Evolutionary conservation across 2,888 invertebrate species (phyloP).

Genomic region (Eumerus sabulonum): DNA sequence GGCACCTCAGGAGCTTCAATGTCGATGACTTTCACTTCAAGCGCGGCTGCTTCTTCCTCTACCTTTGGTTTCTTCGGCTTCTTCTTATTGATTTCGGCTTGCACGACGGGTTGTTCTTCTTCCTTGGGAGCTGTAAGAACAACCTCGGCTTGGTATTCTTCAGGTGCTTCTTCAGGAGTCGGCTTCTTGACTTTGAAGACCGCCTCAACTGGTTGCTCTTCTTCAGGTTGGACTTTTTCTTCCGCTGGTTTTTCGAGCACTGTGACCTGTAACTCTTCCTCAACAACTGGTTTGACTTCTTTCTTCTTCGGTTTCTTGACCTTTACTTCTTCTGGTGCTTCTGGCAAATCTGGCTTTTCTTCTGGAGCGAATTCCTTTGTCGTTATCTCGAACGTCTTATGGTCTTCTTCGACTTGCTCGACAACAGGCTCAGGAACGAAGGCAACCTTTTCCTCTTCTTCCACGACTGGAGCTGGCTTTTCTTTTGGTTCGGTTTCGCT

Average conservation of each 20-base stretch:
- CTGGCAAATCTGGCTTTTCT: constrained; percentile 68
- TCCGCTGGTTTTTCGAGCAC: constrained; percentile 68
- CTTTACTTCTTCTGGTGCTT: constrained; percentile 70
- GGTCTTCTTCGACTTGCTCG: constrained; percentile 69
- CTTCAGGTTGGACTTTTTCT: constrained; percentile 54
- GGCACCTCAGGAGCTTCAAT: constrained; percentile 68
- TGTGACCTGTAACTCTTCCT: constrained; percentile 56
- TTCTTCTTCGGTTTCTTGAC: constrained; percentile 70
- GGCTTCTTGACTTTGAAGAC: constrained; percentile 70
- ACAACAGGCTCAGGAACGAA: constrained; percentile 52
- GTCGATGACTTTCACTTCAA: constrained; percentile 65
- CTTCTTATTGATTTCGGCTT: constrained; percentile 64
- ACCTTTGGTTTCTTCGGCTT: constrained; percentile 65
- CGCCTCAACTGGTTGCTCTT: constrained; percentile 69
- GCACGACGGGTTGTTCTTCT: constrained; percentile 70
- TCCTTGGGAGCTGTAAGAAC: constrained; percentile 72
- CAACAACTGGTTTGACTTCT: constrained; percentile 41
- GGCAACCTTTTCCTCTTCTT: constrained; percentile 69
- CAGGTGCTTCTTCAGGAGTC: constrained; percentile 73
- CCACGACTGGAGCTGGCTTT: constrained; percentile 70
- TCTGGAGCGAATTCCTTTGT: constrained; percentile 71
- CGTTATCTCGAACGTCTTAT: constrained; percentile 73
- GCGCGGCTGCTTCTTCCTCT: constrained; percentile 66
- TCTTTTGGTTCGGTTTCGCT: constrained; percentile 73
- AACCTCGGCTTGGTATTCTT: constrained; percentile 74